Evolutionary conservation across 2,888 invertebrate species (phyloP), one percentile per base, ranked within the genome.

Genomic region (Tipula confusa): DNA sequence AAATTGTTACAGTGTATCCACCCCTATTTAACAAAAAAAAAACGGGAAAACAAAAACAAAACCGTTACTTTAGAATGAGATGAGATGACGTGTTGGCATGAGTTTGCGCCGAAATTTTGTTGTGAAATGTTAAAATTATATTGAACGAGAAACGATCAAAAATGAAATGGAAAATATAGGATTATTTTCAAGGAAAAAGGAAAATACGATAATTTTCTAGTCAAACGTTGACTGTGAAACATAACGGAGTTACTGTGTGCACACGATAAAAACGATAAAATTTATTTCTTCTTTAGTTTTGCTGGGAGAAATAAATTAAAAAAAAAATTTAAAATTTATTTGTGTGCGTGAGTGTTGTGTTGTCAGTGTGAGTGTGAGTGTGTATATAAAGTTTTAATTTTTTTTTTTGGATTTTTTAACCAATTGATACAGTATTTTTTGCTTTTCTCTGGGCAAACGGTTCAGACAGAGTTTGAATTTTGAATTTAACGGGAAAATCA

Each of bases 221-320:
- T 80, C 80, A 80, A 7, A 80, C 80, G 80, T 80, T 80, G 80
- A 80, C 82, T 82, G 82, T 82, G 33, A 33, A 82, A 82, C 82
- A 33, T 82, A 33, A 33, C 82, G 82, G 82, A 36, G 24, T 33
- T 18, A 24, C 24, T n/a, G n/a, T n/a, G n/a, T n/a, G n/a, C n/a
- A n/a, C 9, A 9, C 36, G 9, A 0, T 5, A 5, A 0, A 5
- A 9, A 24, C 64, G 64, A 9, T 9, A 24, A 79, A 80, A 29
- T 80, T 80, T 11, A n/a, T 80, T 18, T 48, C 48, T 48, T 48
- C 18, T 48, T 48, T 64, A 64, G 64, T 64, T 64, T 24, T 80
- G 29, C 80, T 80, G 29, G 80, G 15, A 80, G n/a, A n/a, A n/a
- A n/a, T n/a, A n/a, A 80, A 29, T 29, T 80, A 80, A 29, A 80